phyloP scores from a whole-genome alignment of 2,113 vertebrate genomes.

The Nerophis lumbriciformis region DNA sequence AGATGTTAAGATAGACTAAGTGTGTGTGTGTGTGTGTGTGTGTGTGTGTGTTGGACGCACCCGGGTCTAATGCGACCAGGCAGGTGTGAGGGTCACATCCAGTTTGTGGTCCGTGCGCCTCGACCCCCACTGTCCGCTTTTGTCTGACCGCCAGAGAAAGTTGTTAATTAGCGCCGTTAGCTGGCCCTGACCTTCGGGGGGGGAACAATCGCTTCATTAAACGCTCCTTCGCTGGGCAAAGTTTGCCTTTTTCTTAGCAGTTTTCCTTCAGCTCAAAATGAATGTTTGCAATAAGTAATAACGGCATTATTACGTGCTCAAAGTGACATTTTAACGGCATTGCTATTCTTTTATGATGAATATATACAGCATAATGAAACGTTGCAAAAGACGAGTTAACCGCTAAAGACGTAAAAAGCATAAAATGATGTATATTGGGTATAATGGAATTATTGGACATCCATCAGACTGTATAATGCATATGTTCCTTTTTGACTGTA shows the following conservation, averaged over 20 bases:
- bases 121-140: conserved; percentile 62
- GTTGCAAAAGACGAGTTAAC: too few species aligned
- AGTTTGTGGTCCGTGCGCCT: conserved; percentile 57
- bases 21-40: conserved; percentile 25
- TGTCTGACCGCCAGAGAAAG: conserved; percentile 58
- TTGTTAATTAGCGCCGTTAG: conserved; percentile 59
- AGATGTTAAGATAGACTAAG: background rate
- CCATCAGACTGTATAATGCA: too few species aligned
- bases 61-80: conserved; percentile 57
- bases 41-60: conserved; percentile 31
- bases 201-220: conserved; percentile 63
- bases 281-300: too few species aligned
- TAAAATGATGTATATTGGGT: too few species aligned
- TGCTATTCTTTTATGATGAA: too few species aligned
- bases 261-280: too few species aligned
- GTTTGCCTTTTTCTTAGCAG: background rate
- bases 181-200: conserved; percentile 43
- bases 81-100: conserved; percentile 68
- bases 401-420: too few species aligned
- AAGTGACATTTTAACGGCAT: too few species aligned
- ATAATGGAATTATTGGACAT: too few species aligned
- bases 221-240: conserved; percentile 39
- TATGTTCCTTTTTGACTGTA: too few species aligned
- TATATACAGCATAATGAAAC: background rate
- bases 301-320: too few species aligned